Conservation (phyloP, 2,113 vertebrate genomes). For the Peucedramus taeniatus region DNA sequence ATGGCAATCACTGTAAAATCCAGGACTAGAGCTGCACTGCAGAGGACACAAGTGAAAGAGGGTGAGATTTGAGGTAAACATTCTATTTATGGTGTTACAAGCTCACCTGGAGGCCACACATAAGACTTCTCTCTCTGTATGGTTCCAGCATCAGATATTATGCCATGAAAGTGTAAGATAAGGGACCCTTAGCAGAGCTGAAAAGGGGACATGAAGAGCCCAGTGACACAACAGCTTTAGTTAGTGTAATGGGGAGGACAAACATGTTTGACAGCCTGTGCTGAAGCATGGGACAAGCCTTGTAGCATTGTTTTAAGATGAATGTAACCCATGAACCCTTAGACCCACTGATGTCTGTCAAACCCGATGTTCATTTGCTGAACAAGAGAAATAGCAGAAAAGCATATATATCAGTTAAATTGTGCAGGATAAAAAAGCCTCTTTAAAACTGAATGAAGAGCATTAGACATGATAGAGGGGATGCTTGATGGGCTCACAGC, state of each 20-base stretch:
- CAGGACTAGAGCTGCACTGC: not conserved
- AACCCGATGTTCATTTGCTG: not conserved
- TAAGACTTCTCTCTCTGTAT: not conserved
- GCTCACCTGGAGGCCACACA: not conserved
- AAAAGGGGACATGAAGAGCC: not conserved
- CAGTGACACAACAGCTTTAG: not conserved
- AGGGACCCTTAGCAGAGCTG: not conserved
- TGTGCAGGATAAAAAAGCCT: not conserved
- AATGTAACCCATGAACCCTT: not conserved
- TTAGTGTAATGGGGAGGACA: not conserved
- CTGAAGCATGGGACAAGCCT: not conserved
- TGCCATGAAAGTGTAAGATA: not conserved
- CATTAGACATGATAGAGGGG: not conserved
- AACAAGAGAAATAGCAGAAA: not conserved
- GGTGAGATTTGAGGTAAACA: not conserved
- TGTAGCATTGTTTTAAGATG: not conserved
- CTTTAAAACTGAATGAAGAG: constrained; percentile 16
- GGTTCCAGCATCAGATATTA: not conserved
- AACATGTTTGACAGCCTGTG: not conserved
- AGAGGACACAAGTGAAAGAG: not conserved
- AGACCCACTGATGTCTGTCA: not conserved
- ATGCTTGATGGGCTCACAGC: not conserved
- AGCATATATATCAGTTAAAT: constrained; percentile 2
- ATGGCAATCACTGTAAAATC: not conserved
- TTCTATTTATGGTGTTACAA: not conserved